phyloP scores from a whole-genome alignment of 1,140 invertebrate species.

The Zaprionus lachaisei region DNA sequence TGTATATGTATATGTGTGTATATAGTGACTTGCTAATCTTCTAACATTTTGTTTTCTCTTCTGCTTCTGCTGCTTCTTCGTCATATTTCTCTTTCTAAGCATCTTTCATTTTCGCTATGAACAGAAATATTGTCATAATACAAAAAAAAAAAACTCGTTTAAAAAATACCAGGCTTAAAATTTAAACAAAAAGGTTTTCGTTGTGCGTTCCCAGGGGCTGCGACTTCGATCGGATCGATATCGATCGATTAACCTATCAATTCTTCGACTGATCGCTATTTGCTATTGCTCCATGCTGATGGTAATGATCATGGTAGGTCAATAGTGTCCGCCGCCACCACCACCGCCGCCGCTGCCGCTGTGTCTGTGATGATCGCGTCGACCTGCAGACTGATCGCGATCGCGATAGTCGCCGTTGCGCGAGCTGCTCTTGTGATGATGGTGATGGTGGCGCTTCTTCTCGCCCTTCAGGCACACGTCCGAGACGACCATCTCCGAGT shows the following conservation, averaged over 20 bases:
- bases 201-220: conserved; percentile 47
- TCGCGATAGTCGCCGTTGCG: conserved; percentile 81
- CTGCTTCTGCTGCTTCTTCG: conserved; percentile 5
- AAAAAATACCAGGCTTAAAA: conserved; percentile 51
- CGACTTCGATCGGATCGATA: conserved; percentile 17
- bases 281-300: conserved; percentile 82
- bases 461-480: conserved; percentile 88
- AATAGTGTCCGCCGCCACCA: conserved; percentile 78
- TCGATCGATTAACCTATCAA: conserved; percentile 11
- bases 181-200: conserved; percentile 67
- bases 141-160: conserved; percentile 26
- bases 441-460: conserved; percentile 92
- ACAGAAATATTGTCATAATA: conserved; percentile 51
- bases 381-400: conserved; percentile 74
- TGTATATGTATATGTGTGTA: conserved; percentile 23
- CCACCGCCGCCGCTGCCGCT: conserved; percentile 60
- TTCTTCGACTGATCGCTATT: conserved; percentile 16
- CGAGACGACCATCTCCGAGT: conserved; percentile 92
- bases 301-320: conserved; percentile 84
- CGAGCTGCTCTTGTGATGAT: conserved; percentile 88
- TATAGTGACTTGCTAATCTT: conserved; percentile 43
- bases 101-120: conserved; percentile 56
- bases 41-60: conserved; percentile 34
- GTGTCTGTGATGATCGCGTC: conserved; percentile 81
- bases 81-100: neutral